These are phyloP conservation scores for Lonchura striata DNA, from an alignment of 2,113 vertebrate species.

Conservation along the genomic window DNA sequence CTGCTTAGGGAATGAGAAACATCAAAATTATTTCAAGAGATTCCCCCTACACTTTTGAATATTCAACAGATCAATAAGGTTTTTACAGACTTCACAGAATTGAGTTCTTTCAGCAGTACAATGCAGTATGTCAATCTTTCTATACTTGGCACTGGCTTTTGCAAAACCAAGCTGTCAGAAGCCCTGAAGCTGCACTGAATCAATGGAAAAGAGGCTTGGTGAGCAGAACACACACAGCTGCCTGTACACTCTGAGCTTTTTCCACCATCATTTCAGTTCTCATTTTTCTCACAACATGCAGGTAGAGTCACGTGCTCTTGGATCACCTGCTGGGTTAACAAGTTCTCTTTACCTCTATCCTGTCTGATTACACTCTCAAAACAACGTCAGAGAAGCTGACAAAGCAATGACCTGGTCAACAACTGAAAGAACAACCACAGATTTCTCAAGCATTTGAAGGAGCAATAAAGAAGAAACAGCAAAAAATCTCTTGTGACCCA, in stretches of 20 bases:
- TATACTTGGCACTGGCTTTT: background rate
- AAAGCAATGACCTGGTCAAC: background rate
- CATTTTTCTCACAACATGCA: background rate
- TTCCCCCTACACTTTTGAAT: background rate
- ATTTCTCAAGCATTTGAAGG: background rate
- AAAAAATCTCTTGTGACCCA: background rate
- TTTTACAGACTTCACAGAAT: background rate
- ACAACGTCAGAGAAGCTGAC: background rate
- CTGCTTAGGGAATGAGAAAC: background rate
- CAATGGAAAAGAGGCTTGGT: background rate
- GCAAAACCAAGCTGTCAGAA: background rate
- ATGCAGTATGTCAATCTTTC: background rate
- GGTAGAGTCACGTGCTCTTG: background rate
- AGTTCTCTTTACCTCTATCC: background rate
- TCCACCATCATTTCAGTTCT: background rate
- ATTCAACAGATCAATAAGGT: background rate
- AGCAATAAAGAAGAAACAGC: background rate
- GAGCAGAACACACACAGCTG: background rate
- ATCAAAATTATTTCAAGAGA: background rate
- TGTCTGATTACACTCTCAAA: background rate
- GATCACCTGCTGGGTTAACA: background rate
- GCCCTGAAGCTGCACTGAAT: background rate
- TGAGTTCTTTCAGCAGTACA: background rate
- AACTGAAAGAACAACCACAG: background rate
- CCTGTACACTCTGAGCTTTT: background rate